Evolutionary conservation across 2,113 vertebrate genomes (phyloP).

Genomic region (Sylvia atricapilla): DNA sequence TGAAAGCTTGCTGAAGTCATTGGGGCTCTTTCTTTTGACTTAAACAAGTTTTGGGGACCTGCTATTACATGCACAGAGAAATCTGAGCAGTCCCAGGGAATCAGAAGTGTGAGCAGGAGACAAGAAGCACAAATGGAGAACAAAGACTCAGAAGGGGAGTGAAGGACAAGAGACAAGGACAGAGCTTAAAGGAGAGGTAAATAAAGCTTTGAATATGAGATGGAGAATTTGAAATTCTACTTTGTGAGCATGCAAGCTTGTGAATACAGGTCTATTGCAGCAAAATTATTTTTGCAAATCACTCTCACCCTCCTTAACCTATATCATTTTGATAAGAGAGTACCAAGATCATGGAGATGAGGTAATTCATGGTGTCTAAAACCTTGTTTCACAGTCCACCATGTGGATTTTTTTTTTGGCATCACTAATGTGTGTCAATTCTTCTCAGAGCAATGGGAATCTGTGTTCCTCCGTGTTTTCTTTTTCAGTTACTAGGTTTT

Average conservation of each 20-base stretch:
- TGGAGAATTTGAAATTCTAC: background rate
- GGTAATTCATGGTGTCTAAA: background rate
- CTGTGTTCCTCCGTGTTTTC: conserved; percentile 5
- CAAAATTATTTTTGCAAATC: background rate
- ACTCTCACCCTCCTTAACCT: conserved; percentile 25
- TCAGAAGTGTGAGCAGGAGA: background rate
- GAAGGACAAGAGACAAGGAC: background rate
- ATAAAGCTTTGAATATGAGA: conserved; percentile 12
- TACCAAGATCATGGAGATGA: conserved; percentile 14
- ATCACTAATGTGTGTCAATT: conserved; percentile 13
- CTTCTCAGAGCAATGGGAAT: background rate
- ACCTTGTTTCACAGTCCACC: background rate
- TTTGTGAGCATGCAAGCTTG: background rate
- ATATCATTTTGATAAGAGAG: conserved; percentile 18
- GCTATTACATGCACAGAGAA: background rate
- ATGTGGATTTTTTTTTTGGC: conserved; percentile 12
- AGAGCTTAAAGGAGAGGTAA: background rate
- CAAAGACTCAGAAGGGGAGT: background rate
- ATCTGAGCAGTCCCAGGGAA: background rate
- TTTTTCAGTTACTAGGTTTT: background rate
- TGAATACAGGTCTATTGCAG: background rate
- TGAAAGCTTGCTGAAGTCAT: background rate
- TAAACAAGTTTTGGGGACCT: background rate
- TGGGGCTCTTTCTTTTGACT: background rate
- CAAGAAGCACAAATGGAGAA: background rate